Conservation (phyloP, 1,140 invertebrate genomes). For the Sesamia nonagrioides region DNA sequence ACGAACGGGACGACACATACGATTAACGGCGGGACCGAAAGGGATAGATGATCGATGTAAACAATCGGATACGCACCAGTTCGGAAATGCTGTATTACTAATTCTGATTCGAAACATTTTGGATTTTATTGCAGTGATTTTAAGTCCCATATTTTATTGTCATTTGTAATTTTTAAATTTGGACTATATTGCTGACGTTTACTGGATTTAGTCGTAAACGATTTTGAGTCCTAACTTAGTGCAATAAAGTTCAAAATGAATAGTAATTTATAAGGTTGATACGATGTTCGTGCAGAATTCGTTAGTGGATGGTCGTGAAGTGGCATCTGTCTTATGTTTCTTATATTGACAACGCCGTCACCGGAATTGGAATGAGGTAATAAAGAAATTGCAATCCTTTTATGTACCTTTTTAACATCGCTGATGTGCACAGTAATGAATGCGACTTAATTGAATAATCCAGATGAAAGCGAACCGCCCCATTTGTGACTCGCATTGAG, state of each 20-base stretch:
- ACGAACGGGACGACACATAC: conserved; percentile 59
- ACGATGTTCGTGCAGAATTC: conserved; percentile 59
- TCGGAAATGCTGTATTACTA: conserved; percentile 51
- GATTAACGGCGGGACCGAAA: conserved; percentile 48
- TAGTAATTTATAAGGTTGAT: conserved; percentile 33
- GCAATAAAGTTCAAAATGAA: conserved; percentile 52
- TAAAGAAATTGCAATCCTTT: conserved; percentile 78
- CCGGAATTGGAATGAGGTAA: conserved; percentile 76
- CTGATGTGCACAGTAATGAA: conserved; percentile 67
- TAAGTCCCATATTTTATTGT: conserved; percentile 40
- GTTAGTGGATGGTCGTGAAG: conserved; percentile 69
- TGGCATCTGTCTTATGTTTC: conserved; percentile 79
- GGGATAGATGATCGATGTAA: conserved; percentile 66
- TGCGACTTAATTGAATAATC: conserved; percentile 72
- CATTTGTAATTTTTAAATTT: conserved; percentile 50
- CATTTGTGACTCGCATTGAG: conserved; percentile 41
- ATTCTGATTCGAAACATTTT: conserved; percentile 49
- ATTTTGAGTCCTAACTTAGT: not conserved
- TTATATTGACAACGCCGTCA: conserved; percentile 72
- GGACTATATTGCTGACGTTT: conserved; percentile 35
- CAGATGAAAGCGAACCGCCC: conserved; percentile 59
- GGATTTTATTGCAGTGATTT: conserved; percentile 41
- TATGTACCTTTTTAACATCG: conserved; percentile 64
- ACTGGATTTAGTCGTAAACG: not conserved
- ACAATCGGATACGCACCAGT: conserved; percentile 61